Evolutionary conservation across 2,888 invertebrate genomes (phyloP), one percentile per base, ranked within the genome.

Genomic region (Ichneumoninae sp.): DNA sequence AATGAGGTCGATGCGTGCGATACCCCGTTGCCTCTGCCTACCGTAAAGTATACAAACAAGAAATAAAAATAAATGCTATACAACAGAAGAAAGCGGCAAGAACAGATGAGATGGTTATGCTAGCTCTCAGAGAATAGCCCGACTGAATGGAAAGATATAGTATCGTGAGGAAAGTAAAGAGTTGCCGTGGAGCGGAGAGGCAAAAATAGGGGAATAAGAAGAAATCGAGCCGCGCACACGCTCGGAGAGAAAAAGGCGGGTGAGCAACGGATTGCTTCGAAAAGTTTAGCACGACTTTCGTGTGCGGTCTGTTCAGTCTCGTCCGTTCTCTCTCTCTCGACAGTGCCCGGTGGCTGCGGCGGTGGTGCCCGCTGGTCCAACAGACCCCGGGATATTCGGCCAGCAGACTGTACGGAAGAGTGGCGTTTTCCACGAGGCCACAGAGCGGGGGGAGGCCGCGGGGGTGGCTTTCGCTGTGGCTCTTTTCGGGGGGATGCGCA

Each of bases 401-500:
- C 74, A 33, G 60, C 50, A 62, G 60, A 68, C 79, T 68, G 75
- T 62, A 62, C 66, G 44, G 71, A 36, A 66, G 76, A 70, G 62
- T 70, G 65, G 74, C 78, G 50, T 76, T 80, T 82, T 82, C 78
- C 66, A 71, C 84, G 33, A 76, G 82, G 52, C 52, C 78, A 50
- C 62, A 62, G 62, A 3, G 13, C 44, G 1, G 62, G 33, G 62
- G 6, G 33, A 33, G 44, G 33, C 62, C n/a, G 70, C 47, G 50
- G 10, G 69, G 79, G 30, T 84, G 75, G 84, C 78, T 72, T 82
- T 74, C 78, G 75, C 76, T 80, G 85, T 80, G 78, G 68, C 85
- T 86, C 87, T 86, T 89, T 87, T 88, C 72, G 86, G 84, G 88
- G 86, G 77, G 83, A 77, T 85, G 91, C 86, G 89, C 90, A 91